A percentile compares a stretch with the other conserved stretches of the same genome.
phyloP scores from a whole-genome alignment of 35 echinoderm and acorn worm genomes.

The Heliocidaris tuberculata region DNA sequence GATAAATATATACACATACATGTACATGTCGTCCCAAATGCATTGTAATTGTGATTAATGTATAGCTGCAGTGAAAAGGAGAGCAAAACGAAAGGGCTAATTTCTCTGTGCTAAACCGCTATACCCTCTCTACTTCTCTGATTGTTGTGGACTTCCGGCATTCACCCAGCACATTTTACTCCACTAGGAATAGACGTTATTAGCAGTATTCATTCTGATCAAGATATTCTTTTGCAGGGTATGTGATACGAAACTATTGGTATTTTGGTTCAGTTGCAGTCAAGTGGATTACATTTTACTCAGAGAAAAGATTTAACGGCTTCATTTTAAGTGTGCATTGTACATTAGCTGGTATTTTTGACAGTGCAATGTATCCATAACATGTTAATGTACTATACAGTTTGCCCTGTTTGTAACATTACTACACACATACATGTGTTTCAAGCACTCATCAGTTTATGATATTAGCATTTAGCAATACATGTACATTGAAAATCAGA shows the following conservation, averaged over 20 bases:
- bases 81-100: background rate
- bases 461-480: too few species aligned
- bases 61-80: background rate
- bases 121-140: background rate
- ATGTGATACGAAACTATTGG: background rate
- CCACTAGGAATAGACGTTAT: background rate
- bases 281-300: background rate
- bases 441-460: too few species aligned
- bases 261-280: background rate
- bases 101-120: too few species aligned
- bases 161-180: background rate
- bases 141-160: background rate
- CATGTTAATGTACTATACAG: too few species aligned
- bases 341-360: too few species aligned
- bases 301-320: too few species aligned
- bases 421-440: too few species aligned
- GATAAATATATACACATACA: background rate
- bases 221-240: background rate
- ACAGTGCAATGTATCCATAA: too few species aligned
- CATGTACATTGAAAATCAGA: too few species aligned
- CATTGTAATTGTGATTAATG: background rate
- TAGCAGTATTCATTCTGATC: background rate
- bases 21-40: background rate
- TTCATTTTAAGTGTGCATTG: too few species aligned
- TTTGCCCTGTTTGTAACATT: too few species aligned